Evolutionary conservation across 92 coral and sea anemone species (phyloP), one percentile per base, ranked within the genome.

Genomic region (Zoanthus sociatus): DNA sequence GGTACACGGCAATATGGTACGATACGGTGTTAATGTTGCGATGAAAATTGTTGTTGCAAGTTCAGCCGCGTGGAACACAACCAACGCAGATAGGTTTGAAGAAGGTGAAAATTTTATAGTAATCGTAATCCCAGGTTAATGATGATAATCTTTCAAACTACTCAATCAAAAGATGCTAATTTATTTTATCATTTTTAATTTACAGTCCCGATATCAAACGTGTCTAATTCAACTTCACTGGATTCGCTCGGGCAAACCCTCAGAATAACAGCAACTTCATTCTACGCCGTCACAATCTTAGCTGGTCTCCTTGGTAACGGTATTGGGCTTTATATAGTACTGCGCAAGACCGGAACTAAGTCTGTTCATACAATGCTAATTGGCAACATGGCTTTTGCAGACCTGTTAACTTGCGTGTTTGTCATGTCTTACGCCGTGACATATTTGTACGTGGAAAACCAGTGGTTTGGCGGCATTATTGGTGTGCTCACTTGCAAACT

Each of bases 301-400:
- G 50, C 83, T 4, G 87, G 78, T 45, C 44, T 86, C 48, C 60
- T 89, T 16, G 92, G 92, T 82, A 89, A 89, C 89, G 67, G 70
- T 7, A 16, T 89, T 3, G 92, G 92, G 4, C 88, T 89, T 33
- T 70, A 61, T 60, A 83, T 86, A 4, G 77, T 89, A 50, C 47
- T 56, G 47, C 82, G 70, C 21, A 89, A 45, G 60, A 37, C 89
- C 14, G 74, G 78, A 42, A 45, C 68, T 12, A 69, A 73, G 76
- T 77, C 69, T 16, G 81, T 86, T 18, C 51, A 89, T 12, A 86
- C 53, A 77, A 17, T 89, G 48, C 87, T 89, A 13, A 89, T 89
- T 11, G 86, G 89, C 0, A 89, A 89, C 83, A 85, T 89, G 89
- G 92, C 92, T 11, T 30, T 86, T 3, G 92, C 92, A n/a, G 92